Percentiles rank a stretch among this genome's conserved stretches.
These are phyloP conservation scores for Athene cunicularia DNA, from an alignment of 2,113 vertebrate species.

Conservation along the genomic window DNA sequence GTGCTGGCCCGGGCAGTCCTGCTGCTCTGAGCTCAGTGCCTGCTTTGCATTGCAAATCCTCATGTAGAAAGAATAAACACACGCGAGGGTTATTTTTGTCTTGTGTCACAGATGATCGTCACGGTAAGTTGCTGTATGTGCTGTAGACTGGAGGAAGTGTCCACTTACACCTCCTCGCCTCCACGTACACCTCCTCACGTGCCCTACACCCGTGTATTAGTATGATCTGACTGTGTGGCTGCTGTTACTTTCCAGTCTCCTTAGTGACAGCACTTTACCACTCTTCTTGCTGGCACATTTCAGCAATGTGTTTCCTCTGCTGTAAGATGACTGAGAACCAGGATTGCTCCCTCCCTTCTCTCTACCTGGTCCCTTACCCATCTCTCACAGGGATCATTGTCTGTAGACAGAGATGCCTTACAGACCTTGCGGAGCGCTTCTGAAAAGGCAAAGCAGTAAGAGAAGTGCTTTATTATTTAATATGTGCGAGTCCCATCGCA, in stretches of 20 bases:
- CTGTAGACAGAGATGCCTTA: neutral
- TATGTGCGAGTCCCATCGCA: neutral
- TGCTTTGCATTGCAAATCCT: neutral
- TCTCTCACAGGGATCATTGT: fast-evolving
- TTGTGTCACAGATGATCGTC: neutral
- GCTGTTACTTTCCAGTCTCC: neutral
- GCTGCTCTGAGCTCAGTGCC: neutral
- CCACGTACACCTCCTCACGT: neutral
- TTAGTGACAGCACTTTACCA: neutral
- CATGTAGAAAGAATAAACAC: neutral
- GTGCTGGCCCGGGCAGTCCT: neutral
- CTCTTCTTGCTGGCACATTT: neutral
- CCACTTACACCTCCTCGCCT: neutral
- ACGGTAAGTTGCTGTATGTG: neutral
- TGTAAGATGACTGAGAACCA: neutral
- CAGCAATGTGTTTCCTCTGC: neutral
- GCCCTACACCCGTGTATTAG: neutral
- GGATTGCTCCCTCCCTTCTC: neutral
- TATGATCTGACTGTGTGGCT: neutral
- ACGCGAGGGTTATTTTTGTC: neutral
- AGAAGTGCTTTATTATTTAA: neutral
- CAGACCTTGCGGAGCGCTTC: neutral
- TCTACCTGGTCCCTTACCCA: neutral
- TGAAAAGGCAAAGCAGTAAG: neutral
- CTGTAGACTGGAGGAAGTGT: neutral